Evolutionary conservation across 53 echinoderm and acorn worm genomes (phyloP).

Genomic region (Apostichopus leukothele): DNA sequence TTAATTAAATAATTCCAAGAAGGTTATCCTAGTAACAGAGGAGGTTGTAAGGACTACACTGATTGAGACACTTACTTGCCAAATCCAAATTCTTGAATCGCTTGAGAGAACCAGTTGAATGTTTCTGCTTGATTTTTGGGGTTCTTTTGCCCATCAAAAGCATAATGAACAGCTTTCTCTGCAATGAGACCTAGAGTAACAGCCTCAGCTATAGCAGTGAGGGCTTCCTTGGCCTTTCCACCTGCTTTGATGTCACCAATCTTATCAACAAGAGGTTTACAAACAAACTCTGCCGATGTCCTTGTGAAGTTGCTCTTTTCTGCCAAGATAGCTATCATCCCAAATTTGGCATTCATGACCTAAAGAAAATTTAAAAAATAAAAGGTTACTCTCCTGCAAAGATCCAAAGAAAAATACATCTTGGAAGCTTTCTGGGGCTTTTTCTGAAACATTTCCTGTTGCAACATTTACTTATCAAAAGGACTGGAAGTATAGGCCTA

Average conservation of each 20-base stretch:
- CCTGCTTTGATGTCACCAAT: slow-evolving; percentile 90
- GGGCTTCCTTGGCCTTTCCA: slow-evolving; percentile 74
- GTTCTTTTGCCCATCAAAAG: slow-evolving; percentile 90
- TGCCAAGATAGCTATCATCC: slow-evolving; percentile 72
- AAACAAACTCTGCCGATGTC: slow-evolving; percentile 65
- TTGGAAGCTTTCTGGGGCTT: too few relatives aligned
- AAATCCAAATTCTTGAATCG: slow-evolving; percentile 97
- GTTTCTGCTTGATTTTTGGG: slow-evolving; percentile 95
- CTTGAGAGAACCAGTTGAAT: slow-evolving; percentile 84
- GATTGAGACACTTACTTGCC: slow-evolving; percentile 67
- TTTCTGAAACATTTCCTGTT: too few relatives aligned
- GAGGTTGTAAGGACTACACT: too few relatives aligned
- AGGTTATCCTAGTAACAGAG: too few relatives aligned
- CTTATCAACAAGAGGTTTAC: slow-evolving; percentile 77
- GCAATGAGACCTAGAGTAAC: slow-evolving; percentile 68
- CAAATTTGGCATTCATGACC: slow-evolving; percentile 88
- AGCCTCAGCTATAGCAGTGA: slow-evolving; percentile 84
- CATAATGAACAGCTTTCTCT: slow-evolving; percentile 69
- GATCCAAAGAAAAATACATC: too few relatives aligned
- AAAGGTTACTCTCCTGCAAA: not conserved
- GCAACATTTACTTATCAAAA: too few relatives aligned
- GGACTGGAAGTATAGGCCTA: too few relatives aligned
- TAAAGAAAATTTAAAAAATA: not conserved
- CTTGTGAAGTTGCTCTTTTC: slow-evolving; percentile 79
- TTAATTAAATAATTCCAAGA: too few relatives aligned